Conservation (phyloP, 2,113 vertebrate species). For the Noctilio leporinus region DNA sequence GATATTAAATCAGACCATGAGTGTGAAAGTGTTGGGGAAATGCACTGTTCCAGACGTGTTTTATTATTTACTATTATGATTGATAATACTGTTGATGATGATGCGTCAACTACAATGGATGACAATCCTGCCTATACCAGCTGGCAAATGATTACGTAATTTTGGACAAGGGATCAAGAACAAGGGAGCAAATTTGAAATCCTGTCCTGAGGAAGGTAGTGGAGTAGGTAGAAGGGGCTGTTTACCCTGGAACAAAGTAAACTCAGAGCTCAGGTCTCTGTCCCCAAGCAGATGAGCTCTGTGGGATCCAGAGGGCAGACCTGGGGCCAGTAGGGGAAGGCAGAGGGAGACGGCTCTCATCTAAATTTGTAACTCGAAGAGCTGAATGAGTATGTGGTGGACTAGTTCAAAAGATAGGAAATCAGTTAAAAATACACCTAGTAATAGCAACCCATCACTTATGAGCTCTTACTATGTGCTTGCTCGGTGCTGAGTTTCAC, state of each 20-base stretch:
- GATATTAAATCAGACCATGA: neutral
- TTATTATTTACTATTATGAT: neutral
- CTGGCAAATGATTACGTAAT: neutral
- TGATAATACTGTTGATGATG: neutral
- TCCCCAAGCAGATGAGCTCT: neutral
- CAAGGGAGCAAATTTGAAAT: neutral
- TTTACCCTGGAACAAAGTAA: neutral
- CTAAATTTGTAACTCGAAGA: neutral
- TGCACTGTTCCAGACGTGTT: neutral
- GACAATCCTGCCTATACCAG: neutral
- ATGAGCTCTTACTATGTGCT: neutral
- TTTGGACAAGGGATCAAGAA: neutral
- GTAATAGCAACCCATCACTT: neutral
- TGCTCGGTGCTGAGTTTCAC: neutral
- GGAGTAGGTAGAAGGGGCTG: neutral
- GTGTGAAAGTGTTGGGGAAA: neutral
- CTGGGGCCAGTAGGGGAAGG: neutral
- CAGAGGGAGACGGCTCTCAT: neutral
- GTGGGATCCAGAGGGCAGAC: neutral
- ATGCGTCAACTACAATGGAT: neutral
- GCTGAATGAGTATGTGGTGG: neutral
- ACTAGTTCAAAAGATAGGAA: neutral
- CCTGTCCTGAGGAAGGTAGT: neutral
- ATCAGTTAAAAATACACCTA: neutral
- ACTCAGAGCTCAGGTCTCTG: neutral